These are phyloP conservation scores for Macrophya annulata DNA, from an alignment of 2,888 invertebrate genomes.

Conservation along the genomic window DNA sequence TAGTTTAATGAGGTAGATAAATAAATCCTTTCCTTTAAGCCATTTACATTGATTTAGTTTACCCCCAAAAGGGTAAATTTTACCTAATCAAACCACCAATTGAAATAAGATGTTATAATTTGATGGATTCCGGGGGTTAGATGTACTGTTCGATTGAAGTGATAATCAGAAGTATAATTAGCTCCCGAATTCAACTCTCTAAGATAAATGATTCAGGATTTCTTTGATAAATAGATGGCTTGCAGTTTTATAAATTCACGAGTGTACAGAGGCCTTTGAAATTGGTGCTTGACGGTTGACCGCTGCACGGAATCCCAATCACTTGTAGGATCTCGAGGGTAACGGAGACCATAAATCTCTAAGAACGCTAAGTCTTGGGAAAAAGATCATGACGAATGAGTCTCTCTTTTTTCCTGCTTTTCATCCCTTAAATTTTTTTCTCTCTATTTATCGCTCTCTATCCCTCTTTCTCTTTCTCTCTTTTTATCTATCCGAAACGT, in stretches of 20 bases:
- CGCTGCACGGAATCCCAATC: conserved; percentile 31
- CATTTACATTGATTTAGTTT: not conserved
- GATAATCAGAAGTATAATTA: not conserved
- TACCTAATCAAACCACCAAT: not conserved
- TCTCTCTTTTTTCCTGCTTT: conserved; percentile 18
- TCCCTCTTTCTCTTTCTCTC: conserved; percentile 21
- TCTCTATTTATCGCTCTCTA: conserved; percentile 16
- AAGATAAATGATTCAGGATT: not conserved
- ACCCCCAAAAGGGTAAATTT: not conserved
- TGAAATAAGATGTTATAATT: not conserved
- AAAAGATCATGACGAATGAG: conserved; percentile 33
- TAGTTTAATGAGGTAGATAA: conserved; percentile 7
- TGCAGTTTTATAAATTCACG: not conserved
- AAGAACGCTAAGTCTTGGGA: conserved; percentile 16
- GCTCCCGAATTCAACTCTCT: not conserved
- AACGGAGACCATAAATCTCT: conserved; percentile 14
- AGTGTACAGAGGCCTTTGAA: conserved; percentile 17
- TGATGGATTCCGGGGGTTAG: not conserved
- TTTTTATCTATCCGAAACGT: conserved; percentile 33
- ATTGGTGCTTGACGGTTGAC: conserved; percentile 32
- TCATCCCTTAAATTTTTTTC: conserved; percentile 29
- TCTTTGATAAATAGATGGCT: not conserved
- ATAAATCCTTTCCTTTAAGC: not conserved
- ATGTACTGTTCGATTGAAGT: not conserved
- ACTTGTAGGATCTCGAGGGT: conserved; percentile 29